Percentiles rank a stretch among this genome's conserved stretches.
These are phyloP conservation scores for Callocephalon fimbriatum DNA, from an alignment of 2,113 vertebrate species.

Conservation along the genomic window DNA sequence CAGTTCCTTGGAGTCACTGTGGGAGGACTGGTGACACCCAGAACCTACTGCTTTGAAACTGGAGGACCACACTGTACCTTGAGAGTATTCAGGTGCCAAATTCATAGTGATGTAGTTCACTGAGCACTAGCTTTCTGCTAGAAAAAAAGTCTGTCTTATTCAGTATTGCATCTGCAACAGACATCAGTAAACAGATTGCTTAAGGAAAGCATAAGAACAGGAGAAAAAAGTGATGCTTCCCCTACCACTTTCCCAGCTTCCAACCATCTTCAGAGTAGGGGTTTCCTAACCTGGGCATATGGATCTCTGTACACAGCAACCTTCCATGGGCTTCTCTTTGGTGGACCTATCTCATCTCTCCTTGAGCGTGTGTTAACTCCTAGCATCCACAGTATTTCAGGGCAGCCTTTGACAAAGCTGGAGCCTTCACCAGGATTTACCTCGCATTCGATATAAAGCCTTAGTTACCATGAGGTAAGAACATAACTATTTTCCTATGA, in stretches of 20 bases:
- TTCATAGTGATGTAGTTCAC: background rate
- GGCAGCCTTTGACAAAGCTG: background rate
- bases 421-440: background rate
- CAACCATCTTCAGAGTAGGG: background rate
- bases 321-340: background rate
- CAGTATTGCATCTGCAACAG: background rate
- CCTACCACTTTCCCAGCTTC: background rate
- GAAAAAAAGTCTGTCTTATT: background rate
- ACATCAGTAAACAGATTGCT: accelerated
- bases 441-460: background rate
- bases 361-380: background rate
- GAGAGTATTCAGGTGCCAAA: background rate
- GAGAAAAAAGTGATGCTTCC: background rate
- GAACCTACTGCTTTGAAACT: background rate
- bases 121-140: background rate
- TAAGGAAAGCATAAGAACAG: background rate
- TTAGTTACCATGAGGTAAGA: background rate
- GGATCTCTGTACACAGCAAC: background rate
- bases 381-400: accelerated
- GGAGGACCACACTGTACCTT: background rate
- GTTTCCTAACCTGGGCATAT: background rate
- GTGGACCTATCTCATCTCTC: background rate
- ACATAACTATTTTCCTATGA: background rate
- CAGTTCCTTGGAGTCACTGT: background rate
- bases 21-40: background rate